Evolutionary conservation across 2,797 vertebrate species (phyloP).

Genomic region (Glyptemys insculpta): DNA sequence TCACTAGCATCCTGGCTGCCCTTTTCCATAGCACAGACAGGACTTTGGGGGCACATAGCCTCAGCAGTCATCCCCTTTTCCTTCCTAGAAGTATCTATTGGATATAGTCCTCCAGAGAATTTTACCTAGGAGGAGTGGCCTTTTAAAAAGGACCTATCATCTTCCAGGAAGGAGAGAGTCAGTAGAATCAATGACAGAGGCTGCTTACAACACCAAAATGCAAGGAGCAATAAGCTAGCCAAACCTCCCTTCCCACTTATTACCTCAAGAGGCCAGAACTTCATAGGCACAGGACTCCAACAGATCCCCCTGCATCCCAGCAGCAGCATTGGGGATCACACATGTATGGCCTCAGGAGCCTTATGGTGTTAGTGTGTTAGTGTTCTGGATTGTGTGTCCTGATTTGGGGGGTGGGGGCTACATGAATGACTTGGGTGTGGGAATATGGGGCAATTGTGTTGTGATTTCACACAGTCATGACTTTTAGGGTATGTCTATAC

Average conservation of each 20-base stretch:
- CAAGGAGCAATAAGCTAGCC: background rate
- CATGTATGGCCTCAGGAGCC: background rate
- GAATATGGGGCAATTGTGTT: background rate
- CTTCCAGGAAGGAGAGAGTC: background rate
- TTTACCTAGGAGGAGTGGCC: background rate
- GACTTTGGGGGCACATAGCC: background rate
- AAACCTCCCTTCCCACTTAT: background rate
- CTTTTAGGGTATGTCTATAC: no score
- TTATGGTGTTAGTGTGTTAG: background rate
- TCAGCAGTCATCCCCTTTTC: background rate
- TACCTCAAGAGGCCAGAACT: background rate
- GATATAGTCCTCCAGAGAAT: background rate
- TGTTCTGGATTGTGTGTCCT: background rate
- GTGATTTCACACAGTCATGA: rapidly evolving
- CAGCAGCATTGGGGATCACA: background rate
- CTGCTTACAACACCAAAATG: background rate
- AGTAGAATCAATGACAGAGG: background rate
- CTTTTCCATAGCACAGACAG: background rate
- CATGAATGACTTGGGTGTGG: background rate
- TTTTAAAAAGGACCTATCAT: background rate
- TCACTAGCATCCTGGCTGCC: background rate
- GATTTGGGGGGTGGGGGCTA: background rate
- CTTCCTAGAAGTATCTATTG: background rate
- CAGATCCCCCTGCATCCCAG: background rate
- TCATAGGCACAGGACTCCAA: rapidly evolving